phyloP scores from a whole-genome alignment of 2,888 invertebrate genomes.

The Ormia ochracea region DNA sequence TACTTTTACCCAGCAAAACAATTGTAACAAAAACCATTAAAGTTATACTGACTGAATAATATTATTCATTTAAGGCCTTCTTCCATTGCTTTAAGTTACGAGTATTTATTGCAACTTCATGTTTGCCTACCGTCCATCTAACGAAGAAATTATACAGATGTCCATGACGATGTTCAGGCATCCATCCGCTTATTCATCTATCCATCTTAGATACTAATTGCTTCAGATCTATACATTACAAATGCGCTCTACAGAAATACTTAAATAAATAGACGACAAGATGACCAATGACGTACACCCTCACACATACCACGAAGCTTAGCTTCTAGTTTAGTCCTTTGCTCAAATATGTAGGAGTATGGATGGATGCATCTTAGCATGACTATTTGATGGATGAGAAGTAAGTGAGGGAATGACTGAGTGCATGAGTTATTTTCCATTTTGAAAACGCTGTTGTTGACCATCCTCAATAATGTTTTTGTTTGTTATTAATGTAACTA shows the following conservation, averaged over 20 bases:
- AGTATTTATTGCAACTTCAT: slow-evolving; percentile 65
- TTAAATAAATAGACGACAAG: slow-evolving; percentile 2
- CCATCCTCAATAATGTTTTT: slow-evolving; percentile 60
- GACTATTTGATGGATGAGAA: not conserved
- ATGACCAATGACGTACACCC: slow-evolving; percentile 19
- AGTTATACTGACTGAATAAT: slow-evolving; percentile 22
- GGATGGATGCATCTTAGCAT: not conserved
- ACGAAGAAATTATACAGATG: slow-evolving; percentile 27
- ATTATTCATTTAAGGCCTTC: slow-evolving; percentile 8
- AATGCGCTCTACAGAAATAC: not conserved
- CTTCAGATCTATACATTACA: slow-evolving; percentile 51
- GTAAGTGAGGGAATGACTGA: not conserved
- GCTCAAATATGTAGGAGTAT: too few species aligned
- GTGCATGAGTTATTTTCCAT: slow-evolving; percentile 27
- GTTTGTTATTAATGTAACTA: slow-evolving; percentile 49
- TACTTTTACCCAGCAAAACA: slow-evolving; percentile 28
- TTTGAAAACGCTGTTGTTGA: slow-evolving; percentile 46
- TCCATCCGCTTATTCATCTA: slow-evolving; percentile 26
- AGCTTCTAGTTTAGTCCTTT: slow-evolving; percentile 5
- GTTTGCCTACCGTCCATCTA: slow-evolving; percentile 62
- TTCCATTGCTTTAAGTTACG: slow-evolving; percentile 28
- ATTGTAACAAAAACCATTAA: not conserved
- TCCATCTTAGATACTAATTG: slow-evolving; percentile 60
- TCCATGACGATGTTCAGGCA: slow-evolving; percentile 36
- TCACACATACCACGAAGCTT: not conserved